Base-by-base conservation (phyloP, 2,797 vertebrate species). In the Pseudopleuronectes americanus region DNA sequence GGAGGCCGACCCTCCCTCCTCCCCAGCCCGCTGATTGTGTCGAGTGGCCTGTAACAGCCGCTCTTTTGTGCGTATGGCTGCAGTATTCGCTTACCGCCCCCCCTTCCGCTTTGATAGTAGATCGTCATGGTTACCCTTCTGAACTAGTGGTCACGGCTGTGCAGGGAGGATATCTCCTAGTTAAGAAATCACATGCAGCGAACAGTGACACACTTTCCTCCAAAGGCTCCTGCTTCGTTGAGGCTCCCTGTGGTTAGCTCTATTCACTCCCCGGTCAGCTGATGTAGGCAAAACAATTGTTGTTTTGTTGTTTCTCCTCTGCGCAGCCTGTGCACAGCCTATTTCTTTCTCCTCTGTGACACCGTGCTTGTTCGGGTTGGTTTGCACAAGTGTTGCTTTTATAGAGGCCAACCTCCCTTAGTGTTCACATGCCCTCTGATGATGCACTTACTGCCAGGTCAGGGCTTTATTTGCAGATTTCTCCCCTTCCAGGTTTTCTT, bases 201-300 rank as follows among this genome's bases (percentile, higher is more conserved):
- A 63, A 26, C 77, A 62, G 73, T 71, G 81, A 73, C 83, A 90
- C 81, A 71, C 68, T 89, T 87, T 80, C 75, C 66, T 81, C 73
- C 61, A 77, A 70, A 77, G 69, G 57, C 78, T 73, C 54, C 55
- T 63, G 79, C 78, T 79, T 64, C 62, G 28, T 16, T 54, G 63
- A 68, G 79, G 70, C 81, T 8, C 24, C 54, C 6, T 28, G 62
- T 75, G 80, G 78, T 77, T 80, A 49, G 72, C 71, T 63, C 67
- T 59, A 9, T 83, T 86, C 36, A 43, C 76, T 45, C 68, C 19
- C 12, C n/a, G 77, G 77, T 91, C 92, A 92, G 91, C 90, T 92
- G 91, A 92, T 83, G 71, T 65, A 10, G 65, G 74, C 78, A 70
- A 90, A 92, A 92, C 91, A 90, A 86, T 80, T 83, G 81, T 83